Conservation (phyloP, 1,140 invertebrate species). For the Brachionus angularis region DNA sequence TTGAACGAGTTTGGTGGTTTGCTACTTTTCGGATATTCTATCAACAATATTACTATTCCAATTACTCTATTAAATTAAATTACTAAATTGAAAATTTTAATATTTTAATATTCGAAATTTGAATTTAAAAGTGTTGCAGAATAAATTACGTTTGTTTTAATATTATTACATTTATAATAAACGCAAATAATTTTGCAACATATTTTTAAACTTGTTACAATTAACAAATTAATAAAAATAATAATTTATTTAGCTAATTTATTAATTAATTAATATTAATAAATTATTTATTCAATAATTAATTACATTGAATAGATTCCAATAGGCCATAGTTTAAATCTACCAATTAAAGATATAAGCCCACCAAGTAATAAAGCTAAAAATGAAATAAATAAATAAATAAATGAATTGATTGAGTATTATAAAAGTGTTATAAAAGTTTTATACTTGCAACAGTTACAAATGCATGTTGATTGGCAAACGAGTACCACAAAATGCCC, state of each 20-base stretch:
- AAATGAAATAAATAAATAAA: neutral
- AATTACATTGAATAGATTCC: slow-evolving; percentile 33
- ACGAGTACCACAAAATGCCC: slow-evolving; percentile 1
- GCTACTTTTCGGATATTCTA: slow-evolving; percentile 27
- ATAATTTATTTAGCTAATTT: neutral
- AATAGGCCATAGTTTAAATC: slow-evolving; percentile 14
- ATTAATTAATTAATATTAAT: neutral
- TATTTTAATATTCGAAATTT: too few relatives aligned
- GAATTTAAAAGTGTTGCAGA: too few relatives aligned
- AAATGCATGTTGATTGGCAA: slow-evolving; percentile 37
- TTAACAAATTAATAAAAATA: neutral
- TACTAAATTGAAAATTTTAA: too few relatives aligned
- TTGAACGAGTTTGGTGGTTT: neutral
- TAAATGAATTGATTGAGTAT: neutral
- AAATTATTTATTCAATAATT: neutral
- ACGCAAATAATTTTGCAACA: too few relatives aligned
- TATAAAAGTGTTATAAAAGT: neutral
- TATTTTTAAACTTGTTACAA: neutral
- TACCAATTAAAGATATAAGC: neutral
- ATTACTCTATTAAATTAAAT: neutral
- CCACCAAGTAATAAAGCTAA: slow-evolving; percentile 16
- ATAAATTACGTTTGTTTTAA: too few relatives aligned
- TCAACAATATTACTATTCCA: neutral
- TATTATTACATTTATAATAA: too few relatives aligned
- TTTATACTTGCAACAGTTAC: slow-evolving; percentile 20